Percentiles rank a stretch among this genome's conserved stretches.
phyloP scores from a whole-genome alignment of 2,797 vertebrate species.

The Bradypodion pumilum region DNA sequence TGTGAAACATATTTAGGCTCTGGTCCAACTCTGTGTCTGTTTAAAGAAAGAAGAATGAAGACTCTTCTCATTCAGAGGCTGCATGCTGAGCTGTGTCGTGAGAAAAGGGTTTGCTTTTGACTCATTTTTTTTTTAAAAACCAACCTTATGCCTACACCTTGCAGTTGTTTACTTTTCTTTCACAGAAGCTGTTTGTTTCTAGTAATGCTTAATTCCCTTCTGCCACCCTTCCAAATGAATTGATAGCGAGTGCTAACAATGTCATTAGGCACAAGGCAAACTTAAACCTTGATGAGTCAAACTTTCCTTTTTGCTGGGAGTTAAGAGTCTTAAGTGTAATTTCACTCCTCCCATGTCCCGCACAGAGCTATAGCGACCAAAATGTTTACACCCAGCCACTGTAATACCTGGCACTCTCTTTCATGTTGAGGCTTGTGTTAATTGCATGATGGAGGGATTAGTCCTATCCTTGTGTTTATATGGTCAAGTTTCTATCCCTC shows the following conservation, averaged over 20 bases:
- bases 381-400: background rate
- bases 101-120: constrained; percentile 61
- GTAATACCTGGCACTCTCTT: background rate
- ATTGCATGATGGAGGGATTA: background rate
- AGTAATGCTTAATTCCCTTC: constrained; percentile 27
- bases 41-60: background rate
- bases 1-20: constrained; percentile 81
- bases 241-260: constrained; percentile 6
- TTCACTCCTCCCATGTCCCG: background rate
- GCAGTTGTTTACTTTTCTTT: constrained; percentile 51
- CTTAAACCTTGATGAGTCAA: background rate
- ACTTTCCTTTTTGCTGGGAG: background rate
- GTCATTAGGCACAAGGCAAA: constrained; percentile 1
- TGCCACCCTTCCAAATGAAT: background rate
- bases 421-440: background rate
- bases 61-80: constrained; percentile 60
- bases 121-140: constrained; percentile 39
- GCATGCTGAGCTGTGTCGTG: constrained; percentile 73
- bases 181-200: constrained; percentile 20
- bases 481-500: background rate
- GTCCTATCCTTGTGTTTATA: background rate
- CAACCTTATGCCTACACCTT: constrained; percentile 51
- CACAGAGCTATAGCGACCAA: background rate
- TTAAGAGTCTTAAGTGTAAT: constrained; percentile 3
- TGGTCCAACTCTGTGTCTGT: constrained; percentile 71